Conservation (phyloP, 2,113 vertebrate genomes). For the Dromiciops gliroides region DNA sequence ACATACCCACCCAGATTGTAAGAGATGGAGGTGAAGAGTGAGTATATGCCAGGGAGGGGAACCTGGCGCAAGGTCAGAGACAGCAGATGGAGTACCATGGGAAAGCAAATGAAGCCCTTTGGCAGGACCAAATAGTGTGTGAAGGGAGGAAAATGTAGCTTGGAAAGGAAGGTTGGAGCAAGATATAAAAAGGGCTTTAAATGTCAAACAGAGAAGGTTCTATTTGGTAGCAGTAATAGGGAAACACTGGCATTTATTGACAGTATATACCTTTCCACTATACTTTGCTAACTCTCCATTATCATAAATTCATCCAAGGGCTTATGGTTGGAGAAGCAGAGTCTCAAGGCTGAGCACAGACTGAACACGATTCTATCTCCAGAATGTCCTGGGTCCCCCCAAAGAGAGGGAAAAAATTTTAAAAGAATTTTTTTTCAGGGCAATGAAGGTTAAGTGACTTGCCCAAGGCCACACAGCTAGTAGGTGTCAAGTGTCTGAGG, state of each 20-base stretch:
- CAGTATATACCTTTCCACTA: neutral
- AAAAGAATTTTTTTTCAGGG: no score
- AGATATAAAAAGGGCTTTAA: neutral
- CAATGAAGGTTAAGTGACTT: no score
- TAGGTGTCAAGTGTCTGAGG: no score
- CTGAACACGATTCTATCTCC: neutral
- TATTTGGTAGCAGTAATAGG: neutral
- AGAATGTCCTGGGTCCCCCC: slow-evolving; percentile 5
- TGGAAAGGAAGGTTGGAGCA: neutral
- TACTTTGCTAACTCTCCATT: neutral
- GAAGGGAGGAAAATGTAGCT: neutral
- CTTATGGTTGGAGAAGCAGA: neutral
- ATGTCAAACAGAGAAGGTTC: neutral
- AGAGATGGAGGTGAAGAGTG: neutral
- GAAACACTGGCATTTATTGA: neutral
- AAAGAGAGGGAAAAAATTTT: no score
- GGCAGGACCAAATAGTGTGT: no score
- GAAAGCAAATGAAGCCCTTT: neutral
- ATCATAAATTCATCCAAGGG: neutral
- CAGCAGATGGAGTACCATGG: neutral
- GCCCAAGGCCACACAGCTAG: no score
- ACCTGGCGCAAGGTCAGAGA: neutral
- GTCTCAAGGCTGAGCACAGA: neutral
- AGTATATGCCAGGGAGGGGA: neutral
- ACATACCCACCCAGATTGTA: no score